Base-by-base conservation (phyloP, 2,888 invertebrate species). In the Labia minor region DNA sequence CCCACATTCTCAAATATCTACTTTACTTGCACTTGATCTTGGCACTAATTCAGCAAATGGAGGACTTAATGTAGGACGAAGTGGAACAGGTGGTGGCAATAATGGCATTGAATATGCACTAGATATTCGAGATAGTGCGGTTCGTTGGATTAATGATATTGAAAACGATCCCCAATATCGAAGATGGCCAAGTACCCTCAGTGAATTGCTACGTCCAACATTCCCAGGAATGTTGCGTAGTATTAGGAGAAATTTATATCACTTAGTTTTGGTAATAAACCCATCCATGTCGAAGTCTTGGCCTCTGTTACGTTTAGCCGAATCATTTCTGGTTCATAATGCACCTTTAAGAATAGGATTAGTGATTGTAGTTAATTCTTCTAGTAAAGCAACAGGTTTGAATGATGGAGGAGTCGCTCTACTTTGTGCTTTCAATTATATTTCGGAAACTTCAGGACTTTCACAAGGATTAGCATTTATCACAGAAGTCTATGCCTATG, bases 141-240 rank as follows among this genome's bases (percentile, higher is more conserved):
- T 99, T 68, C 86, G 89, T 75, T 99, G 94, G 89, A 82, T 97
- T 20, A 99, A 99, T 76, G 93, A 99, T 76, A 85, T 99, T 67
- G 98, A 98, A 80, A 85, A 82, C 8, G 98, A 99, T 80, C 82
- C 86, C 62, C 86, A 89, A 70, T 99, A 97, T 76, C 82, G 83
- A 21, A 83, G 90, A 67, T 99, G 97, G 98, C 90, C 95, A 0
- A 81, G 86, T 0, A 91, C 90, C 37, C 85, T 93, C 66, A 90
- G 90, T 81, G 95, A 97, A 74, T 80, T 99, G 70, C 80, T 99
- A 70, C 82, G 96, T 69, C 97, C 98, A n/a, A 94, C 95, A 0
- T 99, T 95, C 75, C 97, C 97, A 0, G 98, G 98, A 67, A 97
- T 98, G 95, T 80, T 99, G 69, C 82, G 98, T 70, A 92, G 91